Evolutionary conservation across 2,113 vertebrate genomes (phyloP).

Genomic region (Caranx ignobilis): DNA sequence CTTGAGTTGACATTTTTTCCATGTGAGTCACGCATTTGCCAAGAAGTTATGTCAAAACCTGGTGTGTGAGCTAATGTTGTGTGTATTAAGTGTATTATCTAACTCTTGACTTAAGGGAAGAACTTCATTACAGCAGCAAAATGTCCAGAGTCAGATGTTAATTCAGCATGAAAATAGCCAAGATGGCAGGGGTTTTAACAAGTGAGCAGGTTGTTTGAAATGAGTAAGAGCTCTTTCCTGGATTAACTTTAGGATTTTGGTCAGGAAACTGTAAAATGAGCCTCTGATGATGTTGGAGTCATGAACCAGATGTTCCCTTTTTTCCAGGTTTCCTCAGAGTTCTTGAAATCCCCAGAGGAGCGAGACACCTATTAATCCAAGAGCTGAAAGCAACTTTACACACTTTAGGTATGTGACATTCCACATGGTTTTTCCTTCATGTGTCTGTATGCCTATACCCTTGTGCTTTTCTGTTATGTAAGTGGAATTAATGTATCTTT

Average conservation of each 20-base stretch:
- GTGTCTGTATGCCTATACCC: not conserved
- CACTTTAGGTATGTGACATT: slow-evolving; percentile 87
- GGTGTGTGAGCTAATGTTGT: slow-evolving; percentile 14
- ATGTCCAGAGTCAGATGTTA: slow-evolving; percentile 43
- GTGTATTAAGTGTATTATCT: slow-evolving; percentile 29
- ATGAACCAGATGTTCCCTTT: slow-evolving; percentile 48
- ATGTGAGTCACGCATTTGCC: slow-evolving; percentile 32
- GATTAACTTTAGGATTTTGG: slow-evolving; percentile 22
- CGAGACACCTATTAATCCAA: slow-evolving; percentile 94
- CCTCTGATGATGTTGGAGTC: slow-evolving; percentile 21
- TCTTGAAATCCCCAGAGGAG: slow-evolving; percentile 95
- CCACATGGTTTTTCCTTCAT: not conserved
- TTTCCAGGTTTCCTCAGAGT: slow-evolving; percentile 92
- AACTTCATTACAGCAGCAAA: not conserved
- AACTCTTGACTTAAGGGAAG: slow-evolving; percentile 23
- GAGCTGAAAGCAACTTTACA: slow-evolving; percentile 90
- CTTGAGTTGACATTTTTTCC: slow-evolving; percentile 27
- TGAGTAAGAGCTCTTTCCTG: slow-evolving; percentile 31
- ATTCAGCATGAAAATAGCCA: slow-evolving; percentile 12
- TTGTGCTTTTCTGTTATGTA: not conserved
- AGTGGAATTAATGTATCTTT: not conserved
- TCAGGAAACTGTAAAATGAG: slow-evolving; percentile 39
- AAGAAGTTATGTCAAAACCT: slow-evolving; percentile 38
- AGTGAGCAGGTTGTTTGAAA: slow-evolving; percentile 14
- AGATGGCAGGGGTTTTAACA: slow-evolving; percentile 7